Conservation (phyloP, 2,888 invertebrate species). For the Nomada flava region DNA sequence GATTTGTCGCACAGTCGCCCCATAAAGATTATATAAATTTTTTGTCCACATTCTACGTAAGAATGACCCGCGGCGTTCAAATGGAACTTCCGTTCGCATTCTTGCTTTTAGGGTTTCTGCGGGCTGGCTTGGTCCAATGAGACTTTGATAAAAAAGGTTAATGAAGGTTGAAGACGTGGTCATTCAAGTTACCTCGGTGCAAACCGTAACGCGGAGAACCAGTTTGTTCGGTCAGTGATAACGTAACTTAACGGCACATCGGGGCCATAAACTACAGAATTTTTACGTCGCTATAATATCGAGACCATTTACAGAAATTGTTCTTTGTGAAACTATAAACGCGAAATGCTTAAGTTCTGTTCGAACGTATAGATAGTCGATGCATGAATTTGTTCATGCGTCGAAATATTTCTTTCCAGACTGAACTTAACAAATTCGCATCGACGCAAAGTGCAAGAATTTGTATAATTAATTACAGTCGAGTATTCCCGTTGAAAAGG, state of each 20-base stretch:
- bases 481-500: too few species aligned
- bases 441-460: too few species aligned
- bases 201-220: constrained; percentile 54
- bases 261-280: constrained; percentile 16
- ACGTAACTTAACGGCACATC: constrained; percentile 58
- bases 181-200: constrained; percentile 52
- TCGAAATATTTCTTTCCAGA: too few species aligned
- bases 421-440: too few species aligned
- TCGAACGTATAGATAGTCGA: too few species aligned
- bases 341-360: too few species aligned
- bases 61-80: constrained; percentile 1
- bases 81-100: constrained; percentile 36
- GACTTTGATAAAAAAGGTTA: constrained; percentile 62
- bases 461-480: too few species aligned
- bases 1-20: background rate
- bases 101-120: constrained; percentile 16
- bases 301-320: background rate
- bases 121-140: constrained; percentile 32
- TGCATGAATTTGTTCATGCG: too few species aligned
- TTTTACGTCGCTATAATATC: constrained; percentile 12
- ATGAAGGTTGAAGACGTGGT: constrained; percentile 62
- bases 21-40: background rate
- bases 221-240: constrained; percentile 59
- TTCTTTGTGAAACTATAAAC: background rate
- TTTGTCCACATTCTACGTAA: background rate